A percentile compares a stretch with the other conserved stretches of the same genome.
Evolutionary conservation across 2,888 invertebrate species (phyloP).

Genomic region (Parapristionchus giblindavisi): DNA sequence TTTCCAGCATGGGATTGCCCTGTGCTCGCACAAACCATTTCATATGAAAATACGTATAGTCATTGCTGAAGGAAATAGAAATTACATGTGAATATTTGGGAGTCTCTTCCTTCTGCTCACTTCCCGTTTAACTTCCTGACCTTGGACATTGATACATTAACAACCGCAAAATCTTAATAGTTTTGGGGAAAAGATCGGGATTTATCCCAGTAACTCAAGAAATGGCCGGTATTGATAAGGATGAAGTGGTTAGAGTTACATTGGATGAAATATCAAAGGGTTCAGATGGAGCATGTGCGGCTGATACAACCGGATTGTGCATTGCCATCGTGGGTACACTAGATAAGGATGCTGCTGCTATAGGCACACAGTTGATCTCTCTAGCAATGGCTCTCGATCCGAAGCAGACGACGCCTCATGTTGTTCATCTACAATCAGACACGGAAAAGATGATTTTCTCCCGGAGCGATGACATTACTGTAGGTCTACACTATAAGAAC

Average conservation of each 20-base stretch:
- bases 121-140: no score
- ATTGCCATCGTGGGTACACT: slow-evolving; percentile 16
- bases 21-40: no score
- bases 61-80: no score
- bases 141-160: no score
- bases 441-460: slow-evolving; percentile 37
- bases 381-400: slow-evolving; percentile 28
- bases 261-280: slow-evolving; percentile 18
- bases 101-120: no score
- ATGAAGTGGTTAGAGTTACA: slow-evolving; percentile 19
- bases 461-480: slow-evolving; percentile 15
- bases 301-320: slow-evolving; percentile 24
- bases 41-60: no score
- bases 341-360: slow-evolving; percentile 8
- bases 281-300: slow-evolving; percentile 13
- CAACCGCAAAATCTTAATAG: no score
- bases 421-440: slow-evolving; percentile 26
- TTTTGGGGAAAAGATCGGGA: no score
- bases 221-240: slow-evolving; percentile 9
- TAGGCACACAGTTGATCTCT: slow-evolving; percentile 38
- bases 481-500: slow-evolving; percentile 34
- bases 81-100: no score
- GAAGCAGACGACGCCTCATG: slow-evolving; percentile 21
- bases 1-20: no score
- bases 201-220: no score